Evolutionary conservation across 2,797 vertebrate genomes (phyloP).

Genomic region (Clamator glandarius): DNA sequence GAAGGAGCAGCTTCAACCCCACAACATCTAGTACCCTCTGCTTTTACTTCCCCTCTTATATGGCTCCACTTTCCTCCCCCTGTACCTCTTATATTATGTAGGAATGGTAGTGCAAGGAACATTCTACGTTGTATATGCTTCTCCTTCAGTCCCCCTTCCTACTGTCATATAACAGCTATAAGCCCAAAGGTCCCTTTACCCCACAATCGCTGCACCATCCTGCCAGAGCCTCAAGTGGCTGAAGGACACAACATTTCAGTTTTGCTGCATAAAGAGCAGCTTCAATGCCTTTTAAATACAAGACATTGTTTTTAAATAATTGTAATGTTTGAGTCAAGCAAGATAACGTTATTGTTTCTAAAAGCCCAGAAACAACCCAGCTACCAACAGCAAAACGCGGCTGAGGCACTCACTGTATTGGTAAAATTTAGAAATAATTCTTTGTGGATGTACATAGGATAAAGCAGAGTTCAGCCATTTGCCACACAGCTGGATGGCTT

Average conservation of each 20-base stretch:
- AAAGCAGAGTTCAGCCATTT: conserved; percentile 8
- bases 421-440: conserved; percentile 10
- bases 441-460: neutral
- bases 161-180: neutral
- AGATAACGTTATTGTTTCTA: neutral
- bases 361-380: neutral
- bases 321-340: neutral
- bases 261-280: neutral
- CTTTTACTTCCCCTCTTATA: neutral
- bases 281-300: neutral
- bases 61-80: neutral
- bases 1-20: neutral
- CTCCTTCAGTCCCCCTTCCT: neutral
- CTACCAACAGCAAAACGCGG: neutral
- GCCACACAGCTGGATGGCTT: neutral
- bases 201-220: neutral
- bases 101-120: neutral
- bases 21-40: neutral
- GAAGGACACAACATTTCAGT: neutral
- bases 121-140: neutral
- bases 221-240: neutral
- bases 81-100: neutral
- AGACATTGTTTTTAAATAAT: neutral
- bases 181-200: neutral
- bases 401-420: neutral